phyloP scores from a whole-genome alignment of 2,888 invertebrate genomes.

The Rotaria sp. region DNA sequence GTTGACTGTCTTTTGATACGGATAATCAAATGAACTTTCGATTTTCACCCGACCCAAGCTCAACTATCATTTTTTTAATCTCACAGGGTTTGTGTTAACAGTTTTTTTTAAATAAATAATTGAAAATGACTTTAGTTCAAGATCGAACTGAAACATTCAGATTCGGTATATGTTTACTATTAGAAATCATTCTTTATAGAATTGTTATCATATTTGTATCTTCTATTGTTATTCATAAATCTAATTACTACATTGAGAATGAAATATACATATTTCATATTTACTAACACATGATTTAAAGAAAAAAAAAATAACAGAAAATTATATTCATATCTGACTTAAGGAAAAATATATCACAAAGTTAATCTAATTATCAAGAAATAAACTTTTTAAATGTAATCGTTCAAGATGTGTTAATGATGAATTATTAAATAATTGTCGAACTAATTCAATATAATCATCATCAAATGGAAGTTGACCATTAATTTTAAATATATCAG shows the following conservation, averaged over 20 bases:
- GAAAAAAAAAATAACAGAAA: background rate
- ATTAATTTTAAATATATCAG: background rate
- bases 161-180: too few species aligned
- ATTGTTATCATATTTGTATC: too few species aligned
- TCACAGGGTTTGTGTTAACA: too few species aligned
- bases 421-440: conserved; percentile 17
- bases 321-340: background rate
- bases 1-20: too few species aligned
- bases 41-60: too few species aligned
- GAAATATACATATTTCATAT: background rate
- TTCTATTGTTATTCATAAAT: background rate
- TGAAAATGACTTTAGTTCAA: too few species aligned
- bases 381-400: conserved; percentile 26
- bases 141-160: too few species aligned
- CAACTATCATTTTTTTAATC: too few species aligned
- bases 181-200: too few species aligned
- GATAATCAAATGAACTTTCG: too few species aligned
- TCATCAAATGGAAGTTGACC: background rate
- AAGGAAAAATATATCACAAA: background rate
- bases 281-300: background rate
- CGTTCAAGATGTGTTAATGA: background rate
- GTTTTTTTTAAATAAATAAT: too few species aligned
- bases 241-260: conserved; percentile 13
- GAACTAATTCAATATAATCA: conserved; percentile 24
- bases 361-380: background rate